Base-by-base conservation (phyloP, 2,113 vertebrate genomes). In the Scartelaos histophorus region DNA sequence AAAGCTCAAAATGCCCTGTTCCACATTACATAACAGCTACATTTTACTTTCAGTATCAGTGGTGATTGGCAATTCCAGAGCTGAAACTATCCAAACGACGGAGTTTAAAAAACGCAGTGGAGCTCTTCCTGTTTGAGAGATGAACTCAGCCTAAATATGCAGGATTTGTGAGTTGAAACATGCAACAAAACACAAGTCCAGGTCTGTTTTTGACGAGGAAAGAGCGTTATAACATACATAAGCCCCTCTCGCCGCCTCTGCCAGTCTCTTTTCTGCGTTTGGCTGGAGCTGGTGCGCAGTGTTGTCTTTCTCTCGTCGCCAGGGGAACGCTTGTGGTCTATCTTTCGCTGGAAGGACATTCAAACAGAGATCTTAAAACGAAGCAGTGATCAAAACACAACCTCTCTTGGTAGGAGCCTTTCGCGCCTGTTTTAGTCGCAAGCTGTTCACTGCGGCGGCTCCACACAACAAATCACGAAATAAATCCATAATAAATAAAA, bases 321-420 rank as follows among this genome's bases (percentile, higher is more conserved):
- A 60, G 71, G 79, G 86, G 83, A 89, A 78, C 83, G 87, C 82
- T 87, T 85, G 89, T 79, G 88, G 89, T 83, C 10, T 80, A 71
- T 22, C 84, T 82, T 90, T 91, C 80, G 69, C 73, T 75, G 82
- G 22, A 3, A 25, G 11, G 24, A 6, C 56, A 6, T 25, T 57
- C 22, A 13, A 24, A 21, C 56, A 73, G 69, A 64, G 76, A 70
- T 75, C 21, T 43, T 80, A 76, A n/a, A 90, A 83, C n/a, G 19
- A 56, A 19, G 53, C 11, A 70, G 73, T 68, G 21, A 66, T 72
- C 60, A 84, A 81, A 82, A 84, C 78, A 82, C 70, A 81, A 58
- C 15, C 17, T 1, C 66, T 62, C n/a, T 29, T 29, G 7, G 61
- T 11, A 4, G 17, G 58, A 65, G 46, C 69, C 46, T 60, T 62